Conservation (phyloP, 2,797 vertebrate genomes). For the Phrynocephalus guinanensis region DNA sequence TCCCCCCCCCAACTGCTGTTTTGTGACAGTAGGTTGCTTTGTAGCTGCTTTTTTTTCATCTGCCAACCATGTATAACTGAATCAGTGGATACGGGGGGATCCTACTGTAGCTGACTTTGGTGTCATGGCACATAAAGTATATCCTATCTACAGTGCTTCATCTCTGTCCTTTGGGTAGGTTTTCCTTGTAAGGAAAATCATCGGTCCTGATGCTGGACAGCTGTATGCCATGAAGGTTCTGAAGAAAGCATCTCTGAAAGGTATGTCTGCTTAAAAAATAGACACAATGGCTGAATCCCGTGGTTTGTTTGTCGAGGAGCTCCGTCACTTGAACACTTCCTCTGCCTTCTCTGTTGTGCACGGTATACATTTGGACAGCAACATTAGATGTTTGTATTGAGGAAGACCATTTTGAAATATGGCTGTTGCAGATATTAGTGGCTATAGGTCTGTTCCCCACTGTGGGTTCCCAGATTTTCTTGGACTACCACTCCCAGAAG, state of each 20-base stretch:
- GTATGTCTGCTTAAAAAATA: constrained; percentile 71
- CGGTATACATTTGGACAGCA: neutral
- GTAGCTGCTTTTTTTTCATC: no score
- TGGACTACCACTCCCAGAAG: no score
- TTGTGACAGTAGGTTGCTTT: no score
- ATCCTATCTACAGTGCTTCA: neutral
- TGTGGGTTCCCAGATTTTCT: no score
- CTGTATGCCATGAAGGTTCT: constrained; percentile 99
- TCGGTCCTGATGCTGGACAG: constrained; percentile 95
- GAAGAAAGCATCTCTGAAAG: constrained; percentile 99
- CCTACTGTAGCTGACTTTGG: neutral
- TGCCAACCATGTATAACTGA: no score
- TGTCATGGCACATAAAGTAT: neutral
- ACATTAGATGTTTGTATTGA: neutral
- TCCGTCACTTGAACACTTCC: neutral
- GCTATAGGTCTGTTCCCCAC: neutral
- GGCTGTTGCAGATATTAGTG: neutral
- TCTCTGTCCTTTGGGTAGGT: constrained; percentile 80
- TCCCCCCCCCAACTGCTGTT: no score
- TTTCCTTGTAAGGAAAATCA: constrained; percentile 94
- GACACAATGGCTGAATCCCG: no score
- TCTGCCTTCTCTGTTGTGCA: neutral
- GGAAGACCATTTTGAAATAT: neutral
- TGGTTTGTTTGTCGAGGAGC: neutral
- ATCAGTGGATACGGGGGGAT: no score